phyloP scores from a whole-genome alignment of 2,113 vertebrate genomes.

The Hippocampus guttulatus region DNA sequence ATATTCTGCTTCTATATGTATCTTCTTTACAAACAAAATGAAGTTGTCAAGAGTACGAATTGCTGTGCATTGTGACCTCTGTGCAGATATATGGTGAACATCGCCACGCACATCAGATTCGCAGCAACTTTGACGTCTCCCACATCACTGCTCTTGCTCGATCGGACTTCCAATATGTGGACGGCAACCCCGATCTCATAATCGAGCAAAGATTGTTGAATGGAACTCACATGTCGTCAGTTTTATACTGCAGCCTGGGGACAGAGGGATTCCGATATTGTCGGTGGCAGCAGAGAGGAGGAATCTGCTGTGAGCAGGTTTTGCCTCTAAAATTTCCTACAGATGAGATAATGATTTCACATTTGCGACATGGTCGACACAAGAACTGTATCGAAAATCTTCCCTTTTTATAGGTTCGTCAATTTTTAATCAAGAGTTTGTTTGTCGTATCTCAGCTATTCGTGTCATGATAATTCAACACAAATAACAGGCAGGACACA shows the following conservation, averaged over 20 bases:
- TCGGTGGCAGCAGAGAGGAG: not conserved
- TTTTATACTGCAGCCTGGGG: not conserved
- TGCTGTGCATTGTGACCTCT: constrained; percentile 14
- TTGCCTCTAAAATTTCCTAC: not conserved
- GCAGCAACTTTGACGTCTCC: constrained; percentile 1
- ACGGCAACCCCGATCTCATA: not conserved
- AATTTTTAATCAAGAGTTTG: no score
- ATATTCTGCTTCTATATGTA: not conserved
- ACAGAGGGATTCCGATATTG: not conserved
- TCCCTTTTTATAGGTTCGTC: not conserved
- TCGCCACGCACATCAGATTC: constrained; percentile 7
- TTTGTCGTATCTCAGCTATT: no score
- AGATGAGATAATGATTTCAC: not conserved
- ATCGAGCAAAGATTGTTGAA: not conserved
- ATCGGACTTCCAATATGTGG: not conserved
- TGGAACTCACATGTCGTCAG: not conserved
- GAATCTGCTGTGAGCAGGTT: constrained; percentile 27
- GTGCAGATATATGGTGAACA: constrained; percentile 12
- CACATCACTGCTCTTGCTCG: not conserved
- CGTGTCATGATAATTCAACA: no score
- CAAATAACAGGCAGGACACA: no score
- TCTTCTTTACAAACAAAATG: not conserved
- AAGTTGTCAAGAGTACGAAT: not conserved
- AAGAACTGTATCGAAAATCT: not conserved
- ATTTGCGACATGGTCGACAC: not conserved